Evolutionary conservation across 2,797 vertebrate genomes (phyloP), one percentile per base, ranked within the genome.

Genomic region (Geotria australis): DNA sequence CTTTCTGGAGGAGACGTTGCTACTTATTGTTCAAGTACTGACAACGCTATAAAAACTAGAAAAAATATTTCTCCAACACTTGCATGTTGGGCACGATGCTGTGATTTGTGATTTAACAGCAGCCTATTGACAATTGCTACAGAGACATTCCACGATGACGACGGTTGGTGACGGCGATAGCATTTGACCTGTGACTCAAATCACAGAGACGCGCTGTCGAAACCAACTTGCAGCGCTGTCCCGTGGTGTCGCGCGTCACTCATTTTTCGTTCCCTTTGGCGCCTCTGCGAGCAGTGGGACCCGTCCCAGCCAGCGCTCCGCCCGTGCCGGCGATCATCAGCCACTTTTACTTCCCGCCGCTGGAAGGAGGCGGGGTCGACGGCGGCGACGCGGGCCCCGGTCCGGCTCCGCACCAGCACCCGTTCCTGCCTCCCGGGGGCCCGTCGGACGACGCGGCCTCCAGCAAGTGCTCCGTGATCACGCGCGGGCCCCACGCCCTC

Each of bases 261-360:
- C 4, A 38, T 38, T 38, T 5, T 2, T 24, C 38, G 24, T 38
- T 38, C 24, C 38, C 24, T 38, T 38, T 38, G 3, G 15, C 15
- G 15, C 24, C 24, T 15, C 7, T 15, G 7, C 49, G 12, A 53
- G 12, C n/a, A 53, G 7, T 15, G 24, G 49, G 78, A 46, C 72
- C 71, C 0, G 79, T 89, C 58, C 83, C 83, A 59, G 83, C 86
- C 70, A 89, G 83, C 1, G 83, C 83, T 10, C 83, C 83, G 1
- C 80, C 83, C 1, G 77, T 86, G 60, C 83, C 83, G 8, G 77
- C 71, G 1, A 77, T 77, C 1, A 70, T 74, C 24, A 74, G 76
- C 56, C 83, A 84, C 65, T 86, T 85, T 67, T 78, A 80, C 9
- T 86, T 84, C 62, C 83, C 81, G 5, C 74, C 82, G 2, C 80